Evolutionary conservation across 2,888 invertebrate species (phyloP), one percentile per base, ranked within the genome.

Genomic region (Scelioninae gen. 1): DNA sequence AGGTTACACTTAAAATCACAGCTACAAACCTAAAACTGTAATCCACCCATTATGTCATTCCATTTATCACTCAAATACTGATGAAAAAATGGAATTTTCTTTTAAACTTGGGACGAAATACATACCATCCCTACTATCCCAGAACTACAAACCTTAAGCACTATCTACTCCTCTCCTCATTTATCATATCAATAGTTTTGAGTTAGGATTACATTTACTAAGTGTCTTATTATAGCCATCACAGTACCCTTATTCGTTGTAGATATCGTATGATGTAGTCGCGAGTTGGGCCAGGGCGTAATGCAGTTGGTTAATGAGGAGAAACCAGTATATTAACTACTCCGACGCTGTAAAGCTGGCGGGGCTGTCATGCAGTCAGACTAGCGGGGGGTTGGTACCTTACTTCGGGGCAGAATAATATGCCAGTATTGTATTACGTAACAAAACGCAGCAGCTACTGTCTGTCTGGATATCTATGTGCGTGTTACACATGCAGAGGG

Each of bases 251-350:
- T 56, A 74, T 65, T 74, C 47, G 74, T 65, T 34, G 62, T 47
- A 34, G 55, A 68, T n/a, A 53, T n/a, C 53, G 62, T 62, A 66
- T 56, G 38, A 65, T 62, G 68, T 68, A 60, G 55, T 68, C 15
- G 60, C 45, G 49, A 77, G 60, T 45, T 53, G 62, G 68, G 53
- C 60, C 32, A 65, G 78, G 85, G 85, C 86, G 88, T 88, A 88
- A 89, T 86, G 87, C 87, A 87, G 88, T 85, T 86, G 85, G 83
- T 88, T 90, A 90, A 90, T 89, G 89, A 91, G 89, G 88, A 89
- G 88, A 86, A 85, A 86, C 87, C 89, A 89, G 89, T 90, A 89
- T 88, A 91, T 91, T 90, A 90, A 88, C 88, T 84, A 81, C 84
- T 76, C 74, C 75, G 43, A 78, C 79, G 77, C 77, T 79, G 86